These are phyloP conservation scores for Spongilla lacustris DNA, from an alignment of 37 sponge, comb jelly and placozoan genomes.

Conservation along the genomic window DNA sequence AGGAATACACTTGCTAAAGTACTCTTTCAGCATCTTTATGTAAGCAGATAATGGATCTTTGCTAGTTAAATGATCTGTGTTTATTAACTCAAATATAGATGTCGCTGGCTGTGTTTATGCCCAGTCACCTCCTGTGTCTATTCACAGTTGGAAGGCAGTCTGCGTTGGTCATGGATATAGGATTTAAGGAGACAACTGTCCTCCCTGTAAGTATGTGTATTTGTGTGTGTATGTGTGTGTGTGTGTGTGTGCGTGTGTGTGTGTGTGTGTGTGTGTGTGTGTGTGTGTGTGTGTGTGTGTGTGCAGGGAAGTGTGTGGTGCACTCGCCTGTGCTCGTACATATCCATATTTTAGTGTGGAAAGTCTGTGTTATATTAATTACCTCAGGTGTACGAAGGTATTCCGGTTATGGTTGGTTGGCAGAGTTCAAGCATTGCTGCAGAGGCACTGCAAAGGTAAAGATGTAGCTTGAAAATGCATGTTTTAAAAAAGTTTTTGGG, in stretches of 20 bases:
- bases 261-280: neutral
- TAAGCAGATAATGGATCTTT: constrained; percentile 11
- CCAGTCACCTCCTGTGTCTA: constrained; percentile 62
- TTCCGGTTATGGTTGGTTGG: constrained; percentile 75
- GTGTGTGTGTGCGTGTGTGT: neutral
- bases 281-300: neutral
- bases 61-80: neutral
- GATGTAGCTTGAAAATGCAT: too few species aligned
- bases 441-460: constrained; percentile 56
- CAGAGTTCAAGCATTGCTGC: constrained; percentile 61
- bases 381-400: constrained; percentile 70
- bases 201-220: constrained; percentile 64
- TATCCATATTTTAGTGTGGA: neutral
- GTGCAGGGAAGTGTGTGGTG: neutral
- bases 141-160: constrained; percentile 74
- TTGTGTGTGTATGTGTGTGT: neutral
- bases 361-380: neutral
- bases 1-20: constrained; percentile 82
- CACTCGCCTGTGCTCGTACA: neutral
- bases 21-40: constrained; percentile 80
- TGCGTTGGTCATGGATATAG: constrained; percentile 81
- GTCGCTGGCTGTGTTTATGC: constrained; percentile 68
- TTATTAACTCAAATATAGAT: constrained; percentile 36
- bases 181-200: constrained; percentile 78
- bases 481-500: too few species aligned